Base-by-base conservation (phyloP, 2,888 invertebrate species). In the Oasisia sp. region DNA sequence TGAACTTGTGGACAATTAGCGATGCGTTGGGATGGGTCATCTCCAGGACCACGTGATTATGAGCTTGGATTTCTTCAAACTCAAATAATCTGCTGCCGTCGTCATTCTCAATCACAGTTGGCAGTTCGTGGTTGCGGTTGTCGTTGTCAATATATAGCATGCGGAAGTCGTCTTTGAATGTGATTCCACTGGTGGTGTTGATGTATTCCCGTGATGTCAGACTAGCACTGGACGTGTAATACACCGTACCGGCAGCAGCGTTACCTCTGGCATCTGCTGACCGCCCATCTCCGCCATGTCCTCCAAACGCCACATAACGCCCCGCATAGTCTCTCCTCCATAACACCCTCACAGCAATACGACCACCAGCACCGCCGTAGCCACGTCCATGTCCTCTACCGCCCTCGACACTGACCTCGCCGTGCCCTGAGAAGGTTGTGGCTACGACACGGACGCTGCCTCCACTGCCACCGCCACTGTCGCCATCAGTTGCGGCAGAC, bases 391-490 rank as follows among this genome's bases (percentile, higher is more conserved):
- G 27, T 74, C 74, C 74, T 74, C 27, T 74, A 0, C 95, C 95
- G 27, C 95, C 95, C 19, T 94, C 93, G 1, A 93, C 93, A 2
- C 93, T 93, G n/a, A 94, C 91, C 44, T 93, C 32, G 12, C 95
- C 95, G 93, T 95, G 95, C 32, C 95, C 95, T 7, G 95, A 95
- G 93, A 95, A 94, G 92, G 94, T 94, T 32, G 94, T 94, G 12
- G 94, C 94, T 9, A 93, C 92, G 45, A 95, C 92, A 92, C 94
- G 93, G 89, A 95, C 92, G 92, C 94, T 94, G 89, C 95, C 95
- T 32, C 94, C 95, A 92, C 95, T 94, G 32, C 95, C 95, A 89
- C 94, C 95, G 50, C 95, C 95, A 92, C 94, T 93, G 92, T 94
- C 93, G 32, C 92, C 89, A 4, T 74, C n/a, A n/a, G n/a, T 8